Evolutionary conservation across 2,888 invertebrate species (phyloP), one percentile per base, ranked within the genome.

Genomic region (Metalampra italica): DNA sequence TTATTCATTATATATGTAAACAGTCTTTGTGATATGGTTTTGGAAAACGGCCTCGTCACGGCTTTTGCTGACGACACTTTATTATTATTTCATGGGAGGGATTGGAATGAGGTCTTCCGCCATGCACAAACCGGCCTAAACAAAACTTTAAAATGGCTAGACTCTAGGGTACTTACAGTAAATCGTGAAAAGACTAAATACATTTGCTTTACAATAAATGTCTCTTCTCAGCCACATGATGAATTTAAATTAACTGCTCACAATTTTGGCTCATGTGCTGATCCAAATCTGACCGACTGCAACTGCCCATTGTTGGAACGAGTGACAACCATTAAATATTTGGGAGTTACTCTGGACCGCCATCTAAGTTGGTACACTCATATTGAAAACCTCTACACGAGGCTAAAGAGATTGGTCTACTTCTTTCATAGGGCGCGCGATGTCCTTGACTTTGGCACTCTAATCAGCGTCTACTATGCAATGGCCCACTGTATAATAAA

Each of bases 1-100:
- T 12, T 47, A 14, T 47, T 47, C 22, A n/a, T 47, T 4, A 32
- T 47, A 4, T 47, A 22, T 38, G 12, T 41, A 22, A 41, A 41
- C 11, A 14, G 9, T 11, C 11, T 41, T 4, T 29, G 14, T 14
- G 13, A 30, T 30, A 30, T 30, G 30, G 30, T 7, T 7, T 8
- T 39, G 9, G 14, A 7, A 14, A 14, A 39, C 13, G 39, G 14
- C 3, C 39, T 13, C 5, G 15, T 39, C 3, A 9, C 11, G 3
- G 5, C 39, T 3, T 39, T 9, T 13, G 39, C 39, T 12, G 39
- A 39, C 9, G 39, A 39, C 9, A 39, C 39, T 13, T 5, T 11
- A 5, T 4, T 39, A 9, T 3, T 39, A 7, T 39, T 39, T 39
- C 3, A 13, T 5, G 39, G 39, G 3, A 39, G 13, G 13, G 13